A percentile compares a stretch with the other conserved stretches of the same genome.
Conservation (phyloP, 1,140 invertebrate species). For the Caenorhabditis inopinata region DNA sequence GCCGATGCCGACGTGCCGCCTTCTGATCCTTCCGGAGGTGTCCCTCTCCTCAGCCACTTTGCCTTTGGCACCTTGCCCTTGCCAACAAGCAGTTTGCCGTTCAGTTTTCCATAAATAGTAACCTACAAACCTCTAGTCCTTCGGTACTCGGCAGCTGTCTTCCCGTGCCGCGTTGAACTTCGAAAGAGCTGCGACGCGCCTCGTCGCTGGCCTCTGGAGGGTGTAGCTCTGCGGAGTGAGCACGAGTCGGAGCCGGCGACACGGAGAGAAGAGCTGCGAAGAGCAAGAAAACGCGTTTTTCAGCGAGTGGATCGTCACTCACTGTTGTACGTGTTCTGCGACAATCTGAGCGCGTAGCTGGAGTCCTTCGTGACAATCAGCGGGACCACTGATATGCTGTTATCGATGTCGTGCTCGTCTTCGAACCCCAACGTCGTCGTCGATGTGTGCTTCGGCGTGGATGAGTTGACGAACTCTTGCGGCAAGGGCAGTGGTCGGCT, state of each 20-base stretch:
- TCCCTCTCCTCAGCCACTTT: no score
- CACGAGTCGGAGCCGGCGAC: slow-evolving; percentile 14
- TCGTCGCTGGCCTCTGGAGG: slow-evolving; percentile 31
- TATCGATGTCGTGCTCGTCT: slow-evolving; percentile 11
- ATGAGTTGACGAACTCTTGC: slow-evolving; percentile 6
- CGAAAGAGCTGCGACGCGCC: slow-evolving; percentile 44
- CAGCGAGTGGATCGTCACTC: neutral
- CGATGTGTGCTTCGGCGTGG: neutral
- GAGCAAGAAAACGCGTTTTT: no score
- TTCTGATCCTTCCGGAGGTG: no score
- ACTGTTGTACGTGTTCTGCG: slow-evolving; percentile 23
- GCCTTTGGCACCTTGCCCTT: no score
- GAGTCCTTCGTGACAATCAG: slow-evolving; percentile 10
- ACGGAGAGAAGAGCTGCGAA: neutral
- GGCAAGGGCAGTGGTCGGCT: slow-evolving; percentile 49
- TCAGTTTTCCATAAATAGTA: neutral
- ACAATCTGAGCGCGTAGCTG: neutral
- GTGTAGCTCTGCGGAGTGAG: slow-evolving; percentile 14
- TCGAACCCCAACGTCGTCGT: neutral
- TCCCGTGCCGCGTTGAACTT: slow-evolving; percentile 44
- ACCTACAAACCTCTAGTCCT: slow-evolving; percentile 32
- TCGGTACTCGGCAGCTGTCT: slow-evolving; percentile 43
- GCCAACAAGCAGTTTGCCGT: no score
- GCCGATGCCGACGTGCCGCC: no score
- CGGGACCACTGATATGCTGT: slow-evolving; percentile 7